Evolutionary conservation across 1,140 invertebrate genomes (phyloP).

Genomic region (Scylla paramamosain): DNA sequence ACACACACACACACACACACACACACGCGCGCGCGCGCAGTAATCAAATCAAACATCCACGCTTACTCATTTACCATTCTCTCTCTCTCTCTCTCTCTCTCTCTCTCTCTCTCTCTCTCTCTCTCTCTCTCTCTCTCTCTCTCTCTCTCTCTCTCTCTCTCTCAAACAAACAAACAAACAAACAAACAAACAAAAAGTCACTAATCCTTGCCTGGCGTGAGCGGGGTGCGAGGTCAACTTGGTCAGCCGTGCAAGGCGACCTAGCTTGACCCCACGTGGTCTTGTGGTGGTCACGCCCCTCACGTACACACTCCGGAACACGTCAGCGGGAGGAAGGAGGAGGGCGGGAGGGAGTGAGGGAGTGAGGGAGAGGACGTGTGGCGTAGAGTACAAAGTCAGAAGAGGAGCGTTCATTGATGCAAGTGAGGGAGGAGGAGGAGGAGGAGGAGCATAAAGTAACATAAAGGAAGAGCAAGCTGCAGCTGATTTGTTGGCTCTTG

Average conservation of each 20-base stretch:
- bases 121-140: neutral
- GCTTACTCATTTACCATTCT: neutral
- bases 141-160: constrained; percentile 26
- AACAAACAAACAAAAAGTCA: neutral
- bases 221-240: constrained; percentile 1
- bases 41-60: neutral
- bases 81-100: constrained; percentile 47
- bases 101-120: constrained; percentile 53
- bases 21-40: constrained; percentile 23
- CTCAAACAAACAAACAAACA: neutral
- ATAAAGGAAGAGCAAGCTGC: no score
- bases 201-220: neutral
- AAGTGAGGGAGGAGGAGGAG: constrained; percentile 21
- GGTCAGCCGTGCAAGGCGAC: neutral
- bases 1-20: constrained; percentile 38
- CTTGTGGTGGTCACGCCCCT: constrained; percentile 16
- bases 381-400: neutral
- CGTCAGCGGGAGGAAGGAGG: constrained; percentile 2
- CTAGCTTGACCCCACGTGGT: constrained; percentile 5
- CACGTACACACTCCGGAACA: neutral
- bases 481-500: no score
- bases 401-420: neutral
- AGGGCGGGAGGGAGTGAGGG: neutral
- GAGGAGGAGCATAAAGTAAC: neutral
- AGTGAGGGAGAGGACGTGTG: neutral